phyloP scores from a whole-genome alignment of 1,140 invertebrate species.

The Paralvinella palmiformis region DNA sequence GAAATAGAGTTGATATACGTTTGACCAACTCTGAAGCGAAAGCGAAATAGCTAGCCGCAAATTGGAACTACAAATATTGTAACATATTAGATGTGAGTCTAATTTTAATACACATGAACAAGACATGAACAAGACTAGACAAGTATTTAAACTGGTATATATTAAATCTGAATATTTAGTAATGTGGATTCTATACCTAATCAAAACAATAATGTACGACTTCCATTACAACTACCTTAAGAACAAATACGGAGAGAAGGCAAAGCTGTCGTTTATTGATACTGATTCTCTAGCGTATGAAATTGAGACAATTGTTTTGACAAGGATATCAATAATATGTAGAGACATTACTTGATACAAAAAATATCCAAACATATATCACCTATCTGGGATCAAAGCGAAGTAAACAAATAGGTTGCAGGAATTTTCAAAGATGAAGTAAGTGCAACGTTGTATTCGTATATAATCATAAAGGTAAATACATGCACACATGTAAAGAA shows the following conservation, averaged over 20 bases:
- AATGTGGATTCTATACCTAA: constrained; percentile 27
- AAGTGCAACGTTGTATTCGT: constrained; percentile 49
- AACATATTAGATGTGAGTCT: constrained; percentile 39
- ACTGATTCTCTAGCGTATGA: constrained; percentile 48
- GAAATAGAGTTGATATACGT: constrained; percentile 37
- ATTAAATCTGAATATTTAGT: constrained; percentile 30
- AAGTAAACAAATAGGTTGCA: constrained; percentile 50
- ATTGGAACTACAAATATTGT: constrained; percentile 38
- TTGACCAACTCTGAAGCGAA: constrained; percentile 15
- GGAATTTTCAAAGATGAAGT: constrained; percentile 55
- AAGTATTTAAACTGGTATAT: constrained; percentile 22
- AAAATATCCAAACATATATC: constrained; percentile 25
- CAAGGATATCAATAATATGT: no score
- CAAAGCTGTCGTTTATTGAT: constrained; percentile 45
- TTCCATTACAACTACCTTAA: constrained; percentile 38
- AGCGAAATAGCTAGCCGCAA: constrained; percentile 30
- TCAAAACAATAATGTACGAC: constrained; percentile 34
- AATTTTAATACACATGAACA: constrained; percentile 24
- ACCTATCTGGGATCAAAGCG: constrained; percentile 21
- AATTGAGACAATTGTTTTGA: background rate
- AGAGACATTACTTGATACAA: constrained; percentile 19
- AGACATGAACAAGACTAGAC: constrained; percentile 24
- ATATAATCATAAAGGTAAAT: constrained; percentile 23
- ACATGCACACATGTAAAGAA: constrained; percentile 27
- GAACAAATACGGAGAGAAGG: constrained; percentile 33